These are phyloP conservation scores for Toxotes chatareus DNA, from an alignment of 2,113 vertebrate species.

Conservation along the genomic window DNA sequence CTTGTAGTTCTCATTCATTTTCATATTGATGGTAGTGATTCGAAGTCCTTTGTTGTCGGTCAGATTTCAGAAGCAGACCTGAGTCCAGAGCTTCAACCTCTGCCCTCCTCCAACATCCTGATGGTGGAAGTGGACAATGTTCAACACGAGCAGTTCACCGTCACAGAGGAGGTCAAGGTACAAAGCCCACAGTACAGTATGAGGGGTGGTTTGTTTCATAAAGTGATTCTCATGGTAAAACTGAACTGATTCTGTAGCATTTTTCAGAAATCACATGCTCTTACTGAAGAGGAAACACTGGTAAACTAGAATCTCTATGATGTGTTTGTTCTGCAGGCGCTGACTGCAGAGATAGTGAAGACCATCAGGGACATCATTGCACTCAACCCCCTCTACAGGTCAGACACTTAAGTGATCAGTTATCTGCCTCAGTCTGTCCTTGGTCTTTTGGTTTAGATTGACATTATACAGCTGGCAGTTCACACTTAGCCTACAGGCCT, in stretches of 20 bases:
- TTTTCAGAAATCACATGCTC: neutral
- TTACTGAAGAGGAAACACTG: neutral
- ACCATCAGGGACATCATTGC: conserved; percentile 99
- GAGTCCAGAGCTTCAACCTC: conserved; percentile 71
- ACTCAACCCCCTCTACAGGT: conserved; percentile 97
- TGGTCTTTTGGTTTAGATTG: neutral
- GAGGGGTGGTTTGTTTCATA: neutral
- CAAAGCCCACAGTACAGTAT: rapidly evolving
- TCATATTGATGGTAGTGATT: neutral
- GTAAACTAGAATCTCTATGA: neutral
- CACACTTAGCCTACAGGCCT: neutral
- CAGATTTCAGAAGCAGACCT: conserved; percentile 79
- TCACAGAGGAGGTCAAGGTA: conserved; percentile 97
- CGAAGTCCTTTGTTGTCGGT: neutral
- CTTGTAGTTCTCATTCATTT: neutral
- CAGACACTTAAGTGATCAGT: neutral
- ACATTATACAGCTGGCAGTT: neutral
- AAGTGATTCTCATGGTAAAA: neutral
- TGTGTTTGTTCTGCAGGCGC: conserved; percentile 83
- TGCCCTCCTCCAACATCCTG: conserved; percentile 85
- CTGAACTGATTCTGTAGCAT: neutral
- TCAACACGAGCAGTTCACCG: conserved; percentile 94
- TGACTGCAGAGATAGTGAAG: conserved; percentile 98
- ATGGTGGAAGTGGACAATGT: conserved; percentile 99
- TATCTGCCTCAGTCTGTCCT: neutral